Evolutionary conservation across 2,888 invertebrate species (phyloP).

Genomic region (Orchestes rusci): DNA sequence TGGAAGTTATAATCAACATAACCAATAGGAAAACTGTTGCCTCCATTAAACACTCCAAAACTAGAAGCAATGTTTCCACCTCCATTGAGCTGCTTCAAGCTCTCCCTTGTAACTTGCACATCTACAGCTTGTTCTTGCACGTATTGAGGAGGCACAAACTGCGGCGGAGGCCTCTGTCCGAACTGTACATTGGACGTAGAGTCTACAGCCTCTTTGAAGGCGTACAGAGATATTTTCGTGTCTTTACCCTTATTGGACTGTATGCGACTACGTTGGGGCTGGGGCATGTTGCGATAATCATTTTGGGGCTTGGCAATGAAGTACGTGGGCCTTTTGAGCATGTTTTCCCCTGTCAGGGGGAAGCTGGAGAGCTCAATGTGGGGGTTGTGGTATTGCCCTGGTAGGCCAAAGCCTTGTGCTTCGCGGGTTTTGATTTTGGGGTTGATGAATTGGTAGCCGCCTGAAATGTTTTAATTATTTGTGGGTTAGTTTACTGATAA

Average conservation of each 20-base stretch:
- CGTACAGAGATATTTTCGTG: slow-evolving; percentile 18
- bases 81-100: slow-evolving; percentile 36
- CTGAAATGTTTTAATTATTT: slow-evolving; percentile 1
- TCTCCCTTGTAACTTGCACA: slow-evolving; percentile 43
- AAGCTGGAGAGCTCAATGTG: slow-evolving; percentile 36
- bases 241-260: slow-evolving; percentile 26
- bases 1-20: slow-evolving; percentile 33
- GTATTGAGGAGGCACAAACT: neutral
- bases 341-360: slow-evolving; percentile 42
- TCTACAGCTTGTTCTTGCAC: slow-evolving; percentile 31
- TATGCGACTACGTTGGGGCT: slow-evolving; percentile 39
- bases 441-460: slow-evolving; percentile 3
- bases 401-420: slow-evolving; percentile 29
- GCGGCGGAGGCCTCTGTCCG: slow-evolving; percentile 19
- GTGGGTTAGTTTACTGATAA: neutral
- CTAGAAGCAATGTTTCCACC: slow-evolving; percentile 31
- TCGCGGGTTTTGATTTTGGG: slow-evolving; percentile 30
- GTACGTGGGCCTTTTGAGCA: slow-evolving; percentile 33
- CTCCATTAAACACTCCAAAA: slow-evolving; percentile 5
- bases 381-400: slow-evolving; percentile 45
- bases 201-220: slow-evolving; percentile 18
- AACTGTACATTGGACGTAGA: slow-evolving; percentile 22
- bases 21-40: slow-evolving; percentile 23
- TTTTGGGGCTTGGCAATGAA: slow-evolving; percentile 34
- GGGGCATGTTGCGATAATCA: slow-evolving; percentile 46